These are phyloP conservation scores for Caenorhabditis angaria DNA, from an alignment of 2,888 invertebrate genomes.

Conservation along the genomic window DNA sequence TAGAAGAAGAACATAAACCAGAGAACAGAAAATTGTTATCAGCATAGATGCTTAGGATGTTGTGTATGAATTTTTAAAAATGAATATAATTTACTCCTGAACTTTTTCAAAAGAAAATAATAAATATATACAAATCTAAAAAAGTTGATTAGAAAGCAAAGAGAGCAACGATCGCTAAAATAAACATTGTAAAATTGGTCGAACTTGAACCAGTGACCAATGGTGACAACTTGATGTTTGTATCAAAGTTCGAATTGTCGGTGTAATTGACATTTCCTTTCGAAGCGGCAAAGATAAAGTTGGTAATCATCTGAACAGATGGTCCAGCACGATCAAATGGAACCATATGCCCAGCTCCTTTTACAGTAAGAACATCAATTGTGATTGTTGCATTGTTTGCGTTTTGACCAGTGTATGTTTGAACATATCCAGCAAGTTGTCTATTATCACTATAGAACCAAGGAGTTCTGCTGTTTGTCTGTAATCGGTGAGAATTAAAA, in stretches of 20 bases:
- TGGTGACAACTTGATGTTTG: constrained; percentile 25
- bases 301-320: constrained; percentile 45
- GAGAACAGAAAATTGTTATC: constrained; percentile 34
- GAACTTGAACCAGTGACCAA: not conserved
- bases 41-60: constrained; percentile 33
- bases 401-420: constrained; percentile 48
- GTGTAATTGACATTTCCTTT: constrained; percentile 29
- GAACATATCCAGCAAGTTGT: constrained; percentile 62
- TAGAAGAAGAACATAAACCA: constrained; percentile 20
- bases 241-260: constrained; percentile 25
- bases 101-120: too few relatives aligned
- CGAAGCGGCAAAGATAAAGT: constrained; percentile 30
- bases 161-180: not conserved
- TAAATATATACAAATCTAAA: not conserved
- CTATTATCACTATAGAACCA: constrained; percentile 55
- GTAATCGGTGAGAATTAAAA: constrained; percentile 14
- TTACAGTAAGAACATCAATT: constrained; percentile 64
- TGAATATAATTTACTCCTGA: too few relatives aligned
- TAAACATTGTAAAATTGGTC: not conserved
- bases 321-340: constrained; percentile 51
- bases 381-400: constrained; percentile 37
- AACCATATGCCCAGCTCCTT: constrained; percentile 58
- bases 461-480: constrained; percentile 33
- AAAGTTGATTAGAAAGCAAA: not conserved
- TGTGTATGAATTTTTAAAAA: constrained; percentile 16